A percentile compares a stretch with the other conserved stretches of the same genome.
Evolutionary conservation across 2,797 vertebrate species (phyloP).

Genomic region (Craterocephalus amniculus): DNA sequence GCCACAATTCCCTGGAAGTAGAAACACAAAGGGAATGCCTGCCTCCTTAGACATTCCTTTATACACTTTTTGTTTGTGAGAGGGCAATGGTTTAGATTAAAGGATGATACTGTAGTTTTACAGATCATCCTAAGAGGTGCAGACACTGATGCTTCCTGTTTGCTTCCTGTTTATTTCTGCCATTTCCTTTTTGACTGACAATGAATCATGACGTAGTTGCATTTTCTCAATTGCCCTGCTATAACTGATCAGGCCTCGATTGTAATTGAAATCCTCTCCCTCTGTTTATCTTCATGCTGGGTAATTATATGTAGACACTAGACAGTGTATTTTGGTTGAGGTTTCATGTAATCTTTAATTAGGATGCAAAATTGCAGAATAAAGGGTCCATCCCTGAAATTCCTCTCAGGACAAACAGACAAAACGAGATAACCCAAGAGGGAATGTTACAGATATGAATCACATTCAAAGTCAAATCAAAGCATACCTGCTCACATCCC

Average conservation of each 20-base stretch:
- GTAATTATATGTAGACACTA: conserved; percentile 54
- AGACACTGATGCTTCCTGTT: conserved; percentile 54
- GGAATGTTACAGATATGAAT: conserved; percentile 36
- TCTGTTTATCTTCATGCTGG: conserved; percentile 35
- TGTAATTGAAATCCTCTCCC: conserved; percentile 36
- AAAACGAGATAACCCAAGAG: conserved; percentile 10
- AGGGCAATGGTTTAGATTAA: conserved; percentile 12
- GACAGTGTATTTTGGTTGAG: conserved; percentile 42
- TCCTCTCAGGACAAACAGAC: conserved; percentile 7
- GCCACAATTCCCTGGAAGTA: conserved; percentile 5
- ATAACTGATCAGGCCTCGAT: conserved; percentile 7
- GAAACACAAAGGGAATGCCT: neutral
- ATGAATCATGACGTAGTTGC: conserved; percentile 8
- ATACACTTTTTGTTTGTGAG: neutral
- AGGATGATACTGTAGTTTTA: neutral
- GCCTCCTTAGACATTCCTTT: neutral
- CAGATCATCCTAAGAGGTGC: conserved; percentile 18
- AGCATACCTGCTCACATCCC: conserved; percentile 11
- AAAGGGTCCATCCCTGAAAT: conserved; percentile 23
- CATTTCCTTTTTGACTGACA: conserved; percentile 49
- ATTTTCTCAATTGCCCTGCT: conserved; percentile 16
- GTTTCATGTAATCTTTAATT: conserved; percentile 59
- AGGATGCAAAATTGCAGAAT: conserved; percentile 34
- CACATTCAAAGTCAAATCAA: conserved; percentile 15
- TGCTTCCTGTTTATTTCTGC: conserved; percentile 60